Conservation (phyloP, 2,113 vertebrate genomes). For the Noctilio leporinus region DNA sequence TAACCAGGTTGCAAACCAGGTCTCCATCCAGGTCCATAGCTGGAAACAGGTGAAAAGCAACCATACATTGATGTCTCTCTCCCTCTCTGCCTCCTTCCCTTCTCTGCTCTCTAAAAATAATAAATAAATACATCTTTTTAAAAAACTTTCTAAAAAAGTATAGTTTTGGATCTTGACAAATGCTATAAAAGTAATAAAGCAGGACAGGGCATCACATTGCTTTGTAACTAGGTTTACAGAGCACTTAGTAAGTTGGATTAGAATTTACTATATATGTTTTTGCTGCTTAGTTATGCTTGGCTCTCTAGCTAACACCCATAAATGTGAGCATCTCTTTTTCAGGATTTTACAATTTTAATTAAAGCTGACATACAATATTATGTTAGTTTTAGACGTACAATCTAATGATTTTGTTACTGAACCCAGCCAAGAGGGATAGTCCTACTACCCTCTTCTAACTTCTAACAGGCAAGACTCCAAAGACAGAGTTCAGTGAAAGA, state of each 20-base stretch:
- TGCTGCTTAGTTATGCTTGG: neutral
- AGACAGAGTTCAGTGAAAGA: too few species aligned
- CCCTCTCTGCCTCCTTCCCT: too few species aligned
- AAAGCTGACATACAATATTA: neutral
- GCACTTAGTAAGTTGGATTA: neutral
- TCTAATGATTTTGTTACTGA: neutral
- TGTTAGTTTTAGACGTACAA: neutral
- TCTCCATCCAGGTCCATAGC: too few species aligned
- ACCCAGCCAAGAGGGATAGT: too few species aligned
- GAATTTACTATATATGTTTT: neutral
- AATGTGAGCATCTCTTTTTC: neutral
- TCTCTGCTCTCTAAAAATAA: too few species aligned
- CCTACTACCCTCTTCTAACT: too few species aligned
- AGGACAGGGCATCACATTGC: neutral
- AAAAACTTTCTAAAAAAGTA: neutral
- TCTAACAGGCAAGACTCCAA: too few species aligned
- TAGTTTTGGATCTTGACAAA: neutral
- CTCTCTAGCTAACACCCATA: neutral
- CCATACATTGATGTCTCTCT: too few species aligned
- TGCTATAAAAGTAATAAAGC: neutral
- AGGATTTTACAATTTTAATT: too few species aligned
- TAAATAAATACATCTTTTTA: too few species aligned
- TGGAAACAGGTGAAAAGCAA: too few species aligned
- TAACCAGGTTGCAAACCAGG: too few species aligned
- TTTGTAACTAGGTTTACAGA: slow-evolving; percentile 2